Evolutionary conservation across 1,140 invertebrate species (phyloP), one percentile per base, ranked within the genome.

Genomic region (Pseudomyrmex flavicornis): DNA sequence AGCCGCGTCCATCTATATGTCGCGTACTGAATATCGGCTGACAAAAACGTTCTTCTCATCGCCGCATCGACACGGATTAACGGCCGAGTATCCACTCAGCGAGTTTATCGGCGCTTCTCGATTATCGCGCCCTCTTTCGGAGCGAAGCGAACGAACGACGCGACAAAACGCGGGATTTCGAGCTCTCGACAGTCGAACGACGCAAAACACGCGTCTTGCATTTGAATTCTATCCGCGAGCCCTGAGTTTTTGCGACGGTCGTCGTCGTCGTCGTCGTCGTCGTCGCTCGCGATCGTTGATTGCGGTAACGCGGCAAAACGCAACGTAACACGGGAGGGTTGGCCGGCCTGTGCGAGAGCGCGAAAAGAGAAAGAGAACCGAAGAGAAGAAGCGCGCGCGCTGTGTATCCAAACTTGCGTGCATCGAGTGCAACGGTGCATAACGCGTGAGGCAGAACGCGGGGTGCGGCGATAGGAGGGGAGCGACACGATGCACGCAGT

Each of bases 361-460:
- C 8, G 15, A 22, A 56, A 26, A 44, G 12, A 58, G 26, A 61
- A 20, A 26, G 22, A 52, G 13, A 52, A 65, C 50, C 12, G 52
- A 15, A 15, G 52, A 44, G 17, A 58, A 79, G 54, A 80, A 50
- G 52, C 15, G 65, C 54, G n/a, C 54, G 20, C 61, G 44, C 0
- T 35, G 5, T 35, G 48, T 76, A 66, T 10, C 54, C 83, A 66
- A 82, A 85, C 83, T 88, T 85, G 83, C 86, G 86, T 85, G 86
- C 76, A 80, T 54, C 56, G 50, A 62, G 77, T 79, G 79, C 87
- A 89, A 20, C 70, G 87, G 59, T 79, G 86, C 87, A 80, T 83
- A 86, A 88, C 87, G 56, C 52, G 77, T 56, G 13, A 74, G 66
- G 74, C 17, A 48, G 73, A 63, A 13, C 10, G 75, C n/a, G 54